phyloP scores from a whole-genome alignment of 2,113 vertebrate genomes.

The Microcebus tavaratra region DNA sequence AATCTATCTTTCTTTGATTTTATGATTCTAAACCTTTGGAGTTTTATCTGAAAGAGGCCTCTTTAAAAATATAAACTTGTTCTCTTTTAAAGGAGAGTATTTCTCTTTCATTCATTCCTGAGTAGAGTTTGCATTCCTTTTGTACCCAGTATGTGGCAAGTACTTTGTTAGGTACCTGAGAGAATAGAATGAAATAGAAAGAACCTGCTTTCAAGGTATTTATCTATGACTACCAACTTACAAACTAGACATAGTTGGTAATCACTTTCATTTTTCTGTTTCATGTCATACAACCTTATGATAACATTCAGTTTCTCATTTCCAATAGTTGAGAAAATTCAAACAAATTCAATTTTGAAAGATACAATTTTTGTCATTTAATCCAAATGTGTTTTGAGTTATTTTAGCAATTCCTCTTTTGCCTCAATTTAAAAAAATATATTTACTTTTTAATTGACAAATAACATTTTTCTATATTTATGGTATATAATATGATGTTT shows the following conservation, averaged over 20 bases:
- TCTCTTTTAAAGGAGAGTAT: not conserved
- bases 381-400: not conserved
- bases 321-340: not conserved
- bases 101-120: conserved; percentile 2
- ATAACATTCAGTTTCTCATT: conserved; percentile 13
- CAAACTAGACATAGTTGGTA: not conserved
- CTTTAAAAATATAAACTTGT: not conserved
- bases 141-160: not conserved
- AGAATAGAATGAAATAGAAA: not conserved
- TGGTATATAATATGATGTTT: not conserved
- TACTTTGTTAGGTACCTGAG: not conserved
- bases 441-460: not conserved
- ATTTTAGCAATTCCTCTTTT: not conserved
- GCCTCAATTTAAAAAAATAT: not conserved
- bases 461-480: not conserved
- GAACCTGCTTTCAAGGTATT: not conserved
- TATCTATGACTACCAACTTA: not conserved
- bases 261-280: conserved; percentile 30
- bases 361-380: not conserved
- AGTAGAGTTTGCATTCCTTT: not conserved
- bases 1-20: conserved; percentile 42
- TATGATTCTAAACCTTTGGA: not conserved
- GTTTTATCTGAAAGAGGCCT: conserved; percentile 35
- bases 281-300: not conserved
- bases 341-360: conserved; percentile 4